Evolutionary conservation across 2,888 invertebrate genomes (phyloP), one percentile per base, ranked within the genome.

Genomic region (Scaptomyza flava): DNA sequence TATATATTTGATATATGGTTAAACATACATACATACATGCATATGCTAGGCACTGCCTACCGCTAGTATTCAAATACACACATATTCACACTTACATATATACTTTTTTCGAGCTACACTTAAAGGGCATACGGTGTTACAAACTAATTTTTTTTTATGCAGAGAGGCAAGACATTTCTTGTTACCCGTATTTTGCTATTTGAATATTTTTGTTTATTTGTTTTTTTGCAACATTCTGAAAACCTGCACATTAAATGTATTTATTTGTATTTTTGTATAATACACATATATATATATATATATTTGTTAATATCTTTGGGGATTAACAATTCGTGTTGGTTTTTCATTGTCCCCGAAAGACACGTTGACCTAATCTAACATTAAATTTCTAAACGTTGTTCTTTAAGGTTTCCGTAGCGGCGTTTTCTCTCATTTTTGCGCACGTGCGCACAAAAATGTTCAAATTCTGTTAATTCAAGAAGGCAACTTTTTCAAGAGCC

Each of bases 321-420:
- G 46, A 41, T 9, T 12, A 52, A 61, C 46, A 61, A 41, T 58
- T 57, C 52, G 17, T 60, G 27, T 27, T 12, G 34, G 31, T 71
- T 41, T 41, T 58, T 42, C 54, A 36, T 43, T 52, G 54, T 61
- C 54, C 45, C 8, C 36, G 7, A 8, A 59, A 56, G 58, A 72
- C 67, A 62, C 41, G 23, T 34, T 50, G 6, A 45, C 59, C 43
- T 77, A 72, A 27, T 42, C 71, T 85, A 72, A 68, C 30, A 47
- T 67, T 70, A 54, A 43, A 54, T 68, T 62, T 41, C 65, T 77
- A 72, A 77, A 64, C 67, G 43, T 68, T 79, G 42, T 72, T 51
- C 36, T 68, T 59, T 64, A 83, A 83, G 82, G 82, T 83, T 87
- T 82, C 76, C 77, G 82, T 83, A 83, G 82, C 82, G 87, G 82